A percentile compares a stretch with the other conserved stretches of the same genome.
These are phyloP conservation scores for Macropodus opercularis DNA, from an alignment of 2,797 vertebrate genomes.

Conservation along the genomic window DNA sequence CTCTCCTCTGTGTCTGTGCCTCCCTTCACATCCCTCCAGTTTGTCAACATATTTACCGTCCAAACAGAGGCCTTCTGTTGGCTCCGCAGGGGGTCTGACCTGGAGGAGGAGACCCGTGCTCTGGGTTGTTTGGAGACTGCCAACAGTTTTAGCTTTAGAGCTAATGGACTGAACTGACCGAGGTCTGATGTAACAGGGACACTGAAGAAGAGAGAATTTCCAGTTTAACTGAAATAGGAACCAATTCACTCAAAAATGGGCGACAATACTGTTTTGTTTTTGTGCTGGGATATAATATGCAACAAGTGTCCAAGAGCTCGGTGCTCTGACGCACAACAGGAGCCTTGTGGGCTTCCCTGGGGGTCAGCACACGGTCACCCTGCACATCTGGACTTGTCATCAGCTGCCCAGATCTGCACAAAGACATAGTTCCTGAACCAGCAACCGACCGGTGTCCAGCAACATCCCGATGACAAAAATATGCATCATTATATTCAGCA, in stretches of 20 bases:
- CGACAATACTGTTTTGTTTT: neutral
- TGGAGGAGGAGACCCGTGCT: neutral
- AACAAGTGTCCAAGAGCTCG: slow-evolving; percentile 33
- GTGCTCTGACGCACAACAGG: slow-evolving; percentile 52
- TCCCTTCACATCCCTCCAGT: slow-evolving; percentile 50
- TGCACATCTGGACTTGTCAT: slow-evolving; percentile 83
- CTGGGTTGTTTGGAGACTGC: slow-evolving; percentile 46
- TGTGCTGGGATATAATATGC: slow-evolving; percentile 30
- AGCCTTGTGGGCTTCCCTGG: slow-evolving; percentile 39
- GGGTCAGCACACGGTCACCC: slow-evolving; percentile 70
- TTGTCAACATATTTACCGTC: slow-evolving; percentile 68
- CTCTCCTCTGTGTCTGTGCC: slow-evolving; percentile 10
- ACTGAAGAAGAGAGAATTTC: slow-evolving; percentile 8
- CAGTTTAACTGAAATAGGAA: neutral
- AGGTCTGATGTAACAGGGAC: slow-evolving; percentile 12
- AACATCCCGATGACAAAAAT: slow-evolving; percentile 23
- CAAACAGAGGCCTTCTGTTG: slow-evolving; percentile 81
- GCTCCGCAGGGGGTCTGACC: slow-evolving; percentile 60
- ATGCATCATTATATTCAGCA: slow-evolving; percentile 4
- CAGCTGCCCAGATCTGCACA: slow-evolving; percentile 61
- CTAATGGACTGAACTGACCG: slow-evolving; percentile 74
- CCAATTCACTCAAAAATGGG: neutral
- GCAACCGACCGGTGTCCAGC: slow-evolving; percentile 5
- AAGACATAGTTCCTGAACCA: slow-evolving; percentile 41
- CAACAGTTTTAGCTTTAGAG: slow-evolving; percentile 36